A percentile compares a stretch with the other conserved stretches of the same genome.
phyloP scores from a whole-genome alignment of 1,140 invertebrate species.

The Steinernema feltiae region DNA sequence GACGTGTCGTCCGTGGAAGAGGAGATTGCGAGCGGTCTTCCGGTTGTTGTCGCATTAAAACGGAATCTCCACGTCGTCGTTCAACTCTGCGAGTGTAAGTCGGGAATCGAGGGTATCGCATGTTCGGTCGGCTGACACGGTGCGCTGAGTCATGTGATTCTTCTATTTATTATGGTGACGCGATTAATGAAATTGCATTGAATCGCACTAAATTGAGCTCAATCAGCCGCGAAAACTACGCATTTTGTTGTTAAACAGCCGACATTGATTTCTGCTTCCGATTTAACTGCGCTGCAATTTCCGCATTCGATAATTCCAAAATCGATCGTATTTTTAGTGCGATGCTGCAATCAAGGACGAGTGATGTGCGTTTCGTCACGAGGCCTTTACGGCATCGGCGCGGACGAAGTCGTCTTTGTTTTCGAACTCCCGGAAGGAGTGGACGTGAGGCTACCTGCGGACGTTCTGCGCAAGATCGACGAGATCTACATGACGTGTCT shows the following conservation, averaged over 20 bases:
- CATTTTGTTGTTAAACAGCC: no score
- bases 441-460: not conserved
- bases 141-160: no score
- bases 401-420: constrained; percentile 8
- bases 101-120: not conserved
- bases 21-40: not conserved
- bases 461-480: not conserved
- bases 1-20: not conserved
- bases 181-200: no score
- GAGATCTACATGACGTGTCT: constrained; percentile 9
- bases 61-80: constrained; percentile 9
- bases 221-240: no score
- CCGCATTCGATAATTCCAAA: no score
- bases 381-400: not conserved
- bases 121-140: no score
- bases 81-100: not conserved
- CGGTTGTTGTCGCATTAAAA: not conserved
- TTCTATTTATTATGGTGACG: no score
- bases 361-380: not conserved
- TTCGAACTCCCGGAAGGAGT: not conserved
- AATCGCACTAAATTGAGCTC: no score
- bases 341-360: not conserved
- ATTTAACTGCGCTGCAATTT: no score
- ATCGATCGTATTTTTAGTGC: not conserved
- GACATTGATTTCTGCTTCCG: no score